Base-by-base conservation (phyloP, 1,140 invertebrate genomes). In the Neuroterus valhalla region DNA sequence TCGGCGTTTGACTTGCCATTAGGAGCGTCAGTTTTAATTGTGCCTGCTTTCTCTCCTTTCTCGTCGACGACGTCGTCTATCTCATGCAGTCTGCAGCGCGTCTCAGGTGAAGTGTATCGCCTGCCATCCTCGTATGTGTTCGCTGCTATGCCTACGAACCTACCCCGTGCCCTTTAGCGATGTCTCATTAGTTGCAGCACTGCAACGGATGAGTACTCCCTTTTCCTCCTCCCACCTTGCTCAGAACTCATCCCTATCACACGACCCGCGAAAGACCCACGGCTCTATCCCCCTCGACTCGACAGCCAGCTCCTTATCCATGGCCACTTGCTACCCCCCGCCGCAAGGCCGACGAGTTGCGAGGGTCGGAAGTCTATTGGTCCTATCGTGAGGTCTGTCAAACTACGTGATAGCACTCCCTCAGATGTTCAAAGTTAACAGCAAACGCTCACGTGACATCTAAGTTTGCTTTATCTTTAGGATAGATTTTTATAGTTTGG, bases 11-110 rank as follows among this genome's bases (percentile, higher is more conserved):
- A 90, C 89, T 89, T 89, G 89, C 89, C 89, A 90, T 90, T 90
- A 90, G 89, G 83, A 89, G 87, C 89, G 88, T 90, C 88, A 89
- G 89, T 89, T 90, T 90, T 90, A 90, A 90, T 90, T 90, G 89
- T 89, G 88, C 85, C 87, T 87, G 85, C 84, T 79, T 77, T 79
- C 80, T 81, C 79, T 77, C 68, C 68, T 21, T 44, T 38, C 50
- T 42, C 19, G 38, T 5, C 31, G 50, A 44, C 79, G 71, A 78
- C 74, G 81, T 83, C 80, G 84, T 85, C 87, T 86, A 86, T 89
- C 85, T 87, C 80, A 79, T 81, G 82, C 83, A 88, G 85, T 87
- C 86, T 79, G 76, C 84, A 77, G 75, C 79, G 79, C 81, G 87
- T 89, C 87, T 89, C 88, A 89, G 88, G 87, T 89, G 87, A 88